These are phyloP conservation scores for Lineus longissimus DNA, from an alignment of 1,140 invertebrate species.

Conservation along the genomic window DNA sequence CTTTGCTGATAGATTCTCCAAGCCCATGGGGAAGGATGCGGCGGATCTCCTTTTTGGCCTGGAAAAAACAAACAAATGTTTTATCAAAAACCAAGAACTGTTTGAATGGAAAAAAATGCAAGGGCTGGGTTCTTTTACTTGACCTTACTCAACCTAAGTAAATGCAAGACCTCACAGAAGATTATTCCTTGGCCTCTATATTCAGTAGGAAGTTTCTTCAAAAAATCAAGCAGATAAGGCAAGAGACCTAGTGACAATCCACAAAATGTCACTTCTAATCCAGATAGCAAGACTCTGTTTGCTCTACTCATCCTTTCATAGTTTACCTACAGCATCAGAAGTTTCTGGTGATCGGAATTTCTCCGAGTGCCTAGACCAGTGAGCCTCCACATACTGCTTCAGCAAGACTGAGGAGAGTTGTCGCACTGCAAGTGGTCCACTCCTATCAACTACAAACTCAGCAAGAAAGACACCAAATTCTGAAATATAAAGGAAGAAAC, in stretches of 20 bases:
- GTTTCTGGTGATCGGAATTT: conserved; percentile 65
- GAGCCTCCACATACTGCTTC: conserved; percentile 72
- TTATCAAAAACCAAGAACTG: neutral
- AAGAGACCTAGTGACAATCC: no score
- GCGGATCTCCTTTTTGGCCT: conserved; percentile 66
- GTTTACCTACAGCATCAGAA: conserved; percentile 48
- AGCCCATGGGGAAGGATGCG: conserved; percentile 66
- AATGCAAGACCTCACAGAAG: no score
- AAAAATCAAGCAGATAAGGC: no score
- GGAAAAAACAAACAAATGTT: conserved; percentile 2
- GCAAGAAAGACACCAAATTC: conserved; percentile 73
- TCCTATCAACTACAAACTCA: conserved; percentile 69
- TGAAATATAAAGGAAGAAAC: conserved; percentile 37
- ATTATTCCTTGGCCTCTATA: no score
- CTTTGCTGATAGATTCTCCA: conserved; percentile 69
- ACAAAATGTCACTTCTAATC: no score
- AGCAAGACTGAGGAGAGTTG: conserved; percentile 72
- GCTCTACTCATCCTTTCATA: no score
- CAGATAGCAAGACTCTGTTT: no score
- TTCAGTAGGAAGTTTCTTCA: no score
- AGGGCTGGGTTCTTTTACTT: no score
- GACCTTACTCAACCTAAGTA: no score
- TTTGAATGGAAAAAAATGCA: no score
- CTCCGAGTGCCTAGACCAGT: conserved; percentile 64
- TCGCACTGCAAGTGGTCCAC: conserved; percentile 60